These are phyloP conservation scores for Lindbergichthys nudifrons DNA, from an alignment of 2,797 vertebrate species.

Conservation along the genomic window DNA sequence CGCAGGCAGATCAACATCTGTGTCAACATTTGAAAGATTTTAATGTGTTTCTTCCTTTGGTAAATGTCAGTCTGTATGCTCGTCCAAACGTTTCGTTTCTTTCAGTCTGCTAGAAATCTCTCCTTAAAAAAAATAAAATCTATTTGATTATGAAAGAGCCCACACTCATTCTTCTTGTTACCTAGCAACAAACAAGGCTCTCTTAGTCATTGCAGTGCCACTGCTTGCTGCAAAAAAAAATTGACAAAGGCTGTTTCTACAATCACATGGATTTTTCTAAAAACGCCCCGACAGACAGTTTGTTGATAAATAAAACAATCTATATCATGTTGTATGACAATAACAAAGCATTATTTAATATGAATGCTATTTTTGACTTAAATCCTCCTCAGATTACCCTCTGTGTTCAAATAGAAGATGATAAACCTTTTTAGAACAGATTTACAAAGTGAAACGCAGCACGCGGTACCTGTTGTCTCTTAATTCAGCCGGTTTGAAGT, in stretches of 20 bases:
- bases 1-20: conserved; percentile 14
- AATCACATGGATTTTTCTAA: conserved; percentile 51
- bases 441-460: conserved; percentile 26
- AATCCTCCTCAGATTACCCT: conserved; percentile 8
- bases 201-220: conserved; percentile 84
- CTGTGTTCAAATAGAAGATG: conserved; percentile 18
- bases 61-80: conserved; percentile 53
- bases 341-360: conserved; percentile 6
- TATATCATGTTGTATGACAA: neutral
- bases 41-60: conserved; percentile 37
- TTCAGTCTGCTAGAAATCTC: conserved; percentile 71
- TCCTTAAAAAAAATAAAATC: conserved; percentile 71
- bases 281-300: conserved; percentile 16
- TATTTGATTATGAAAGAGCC: conserved; percentile 86
- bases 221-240: conserved; percentile 68
- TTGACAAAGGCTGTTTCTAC: conserved; percentile 67
- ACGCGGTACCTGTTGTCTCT: conserved; percentile 50
- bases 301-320: conserved; percentile 16
- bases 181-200: conserved; percentile 89
- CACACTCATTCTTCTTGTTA: conserved; percentile 86
- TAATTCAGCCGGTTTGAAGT: conserved; percentile 58
- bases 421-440: conserved; percentile 15
- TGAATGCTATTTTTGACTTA: neutral
- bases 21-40: conserved; percentile 43
- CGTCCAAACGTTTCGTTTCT: conserved; percentile 56